These are phyloP conservation scores for Isoperla grammatica DNA, from an alignment of 2,888 invertebrate genomes.

Conservation along the genomic window DNA sequence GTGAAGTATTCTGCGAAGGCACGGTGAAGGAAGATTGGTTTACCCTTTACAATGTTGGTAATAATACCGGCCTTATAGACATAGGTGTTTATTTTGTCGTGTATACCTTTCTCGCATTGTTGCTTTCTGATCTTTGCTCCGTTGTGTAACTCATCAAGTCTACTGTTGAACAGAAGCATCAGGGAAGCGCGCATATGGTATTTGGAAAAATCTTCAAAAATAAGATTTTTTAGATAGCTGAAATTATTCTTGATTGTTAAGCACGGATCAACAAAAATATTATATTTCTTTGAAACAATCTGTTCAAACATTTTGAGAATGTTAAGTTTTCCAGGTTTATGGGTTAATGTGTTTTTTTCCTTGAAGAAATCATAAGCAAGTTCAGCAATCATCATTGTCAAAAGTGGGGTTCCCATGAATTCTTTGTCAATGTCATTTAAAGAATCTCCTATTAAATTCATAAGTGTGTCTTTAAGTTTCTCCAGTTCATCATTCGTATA, in stretches of 20 bases:
- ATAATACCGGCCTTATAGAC: constrained; percentile 20
- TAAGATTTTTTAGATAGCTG: too few relatives aligned
- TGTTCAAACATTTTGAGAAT: neutral
- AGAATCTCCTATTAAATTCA: neutral
- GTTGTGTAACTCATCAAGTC: neutral
- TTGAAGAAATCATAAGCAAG: too few relatives aligned
- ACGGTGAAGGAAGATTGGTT: constrained; percentile 21
- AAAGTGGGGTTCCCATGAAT: neutral
- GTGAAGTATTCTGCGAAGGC: constrained; percentile 26
- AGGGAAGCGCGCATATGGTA: neutral
- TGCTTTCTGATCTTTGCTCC: too few relatives aligned
- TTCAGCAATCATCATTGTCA: neutral
- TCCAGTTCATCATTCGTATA: neutral
- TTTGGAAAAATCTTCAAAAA: neutral
- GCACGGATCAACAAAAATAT: neutral
- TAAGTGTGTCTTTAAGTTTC: too few relatives aligned
- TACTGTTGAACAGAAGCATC: neutral
- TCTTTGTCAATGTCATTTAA: neutral
- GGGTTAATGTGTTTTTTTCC: neutral
- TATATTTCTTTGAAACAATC: neutral
- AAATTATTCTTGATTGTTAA: neutral
- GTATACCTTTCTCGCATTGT: too few relatives aligned
- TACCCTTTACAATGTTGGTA: constrained; percentile 2
- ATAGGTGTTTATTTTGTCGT: neutral
- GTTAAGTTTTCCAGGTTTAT: neutral